Evolutionary conservation across 2,113 vertebrate genomes (phyloP).

Genomic region (Terrapene triunguis): DNA sequence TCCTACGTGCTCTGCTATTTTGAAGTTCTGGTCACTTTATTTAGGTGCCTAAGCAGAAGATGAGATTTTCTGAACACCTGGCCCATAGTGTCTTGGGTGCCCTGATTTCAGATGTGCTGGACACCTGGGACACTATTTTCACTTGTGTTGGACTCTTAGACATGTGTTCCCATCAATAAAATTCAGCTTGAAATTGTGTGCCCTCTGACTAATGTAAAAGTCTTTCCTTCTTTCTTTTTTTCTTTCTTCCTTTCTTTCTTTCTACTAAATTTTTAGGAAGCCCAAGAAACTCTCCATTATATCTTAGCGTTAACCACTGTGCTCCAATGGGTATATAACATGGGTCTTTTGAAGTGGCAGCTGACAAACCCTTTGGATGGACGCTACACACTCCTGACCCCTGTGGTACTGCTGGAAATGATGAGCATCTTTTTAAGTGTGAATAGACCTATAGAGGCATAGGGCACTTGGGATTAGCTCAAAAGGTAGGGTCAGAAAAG

Average conservation of each 20-base stretch:
- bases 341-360: conserved; percentile 10
- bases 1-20: neutral
- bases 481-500: conserved; percentile 21
- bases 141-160: neutral
- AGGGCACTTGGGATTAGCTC: conserved; percentile 26
- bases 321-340: neutral
- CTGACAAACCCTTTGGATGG: neutral
- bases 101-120: neutral
- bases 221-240: neutral
- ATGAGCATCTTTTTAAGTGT: conserved; percentile 7
- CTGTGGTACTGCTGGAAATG: neutral
- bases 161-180: neutral
- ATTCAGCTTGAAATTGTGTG: neutral
- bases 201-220: neutral
- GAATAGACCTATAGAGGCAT: neutral
- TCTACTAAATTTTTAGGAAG: neutral
- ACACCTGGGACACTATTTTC: neutral
- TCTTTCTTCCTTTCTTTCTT: rapidly evolving
- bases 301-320: neutral
- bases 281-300: neutral
- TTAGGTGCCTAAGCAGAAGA: neutral
- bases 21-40: neutral
- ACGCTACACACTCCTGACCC: neutral
- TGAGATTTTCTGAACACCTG: neutral
- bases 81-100: neutral